Base-by-base conservation (phyloP, 1,140 invertebrate species). In the Heliconius congener region DNA sequence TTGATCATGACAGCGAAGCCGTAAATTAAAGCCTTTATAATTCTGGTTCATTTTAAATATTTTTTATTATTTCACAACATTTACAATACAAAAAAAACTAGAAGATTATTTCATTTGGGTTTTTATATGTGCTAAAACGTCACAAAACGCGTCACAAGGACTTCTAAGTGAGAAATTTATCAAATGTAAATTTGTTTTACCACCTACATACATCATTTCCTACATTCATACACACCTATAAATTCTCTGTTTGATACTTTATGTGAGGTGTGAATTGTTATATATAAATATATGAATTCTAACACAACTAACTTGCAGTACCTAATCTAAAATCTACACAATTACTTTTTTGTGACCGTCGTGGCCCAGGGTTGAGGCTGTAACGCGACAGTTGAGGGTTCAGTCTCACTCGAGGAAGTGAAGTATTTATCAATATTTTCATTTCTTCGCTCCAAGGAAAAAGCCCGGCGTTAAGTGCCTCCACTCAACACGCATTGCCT, bases 71-170 rank as follows among this genome's bases (percentile, higher is more conserved):
- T 46, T 46, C 13, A 16, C 42, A 46, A 46, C 4, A 46, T 16
- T 46, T 46, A 16, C 42, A 46, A 46, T 46, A 46, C 13, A 16
- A 46, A 46, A 11, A 46, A 16, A 46, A 46, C 0, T 46, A 16
- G 3, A 46, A 23, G 27, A 27, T 16, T 66, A 66, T 66, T 42
- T 39, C 5, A 6, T 11, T 39, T 77, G 46, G 76, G 76, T 77
- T 77, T 76, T 77, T 71, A n/a, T 30, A 19, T 71, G 16, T 46
- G 23, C 37, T 34, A 76, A 37, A 23, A 42, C 75, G 75, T 76
- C 75, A 76, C 11, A n/a, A 27, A 19, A 27, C 27, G 11, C 60
- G 60, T 66, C 60, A 66, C 60, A 11, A 30, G 3, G 23, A 30
- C 60, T 1, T 66, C 60, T 66, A 30, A 66, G 60, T 66, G 60